Conservation (phyloP, 2,888 invertebrate genomes). For the Metacarcinus magister region DNA sequence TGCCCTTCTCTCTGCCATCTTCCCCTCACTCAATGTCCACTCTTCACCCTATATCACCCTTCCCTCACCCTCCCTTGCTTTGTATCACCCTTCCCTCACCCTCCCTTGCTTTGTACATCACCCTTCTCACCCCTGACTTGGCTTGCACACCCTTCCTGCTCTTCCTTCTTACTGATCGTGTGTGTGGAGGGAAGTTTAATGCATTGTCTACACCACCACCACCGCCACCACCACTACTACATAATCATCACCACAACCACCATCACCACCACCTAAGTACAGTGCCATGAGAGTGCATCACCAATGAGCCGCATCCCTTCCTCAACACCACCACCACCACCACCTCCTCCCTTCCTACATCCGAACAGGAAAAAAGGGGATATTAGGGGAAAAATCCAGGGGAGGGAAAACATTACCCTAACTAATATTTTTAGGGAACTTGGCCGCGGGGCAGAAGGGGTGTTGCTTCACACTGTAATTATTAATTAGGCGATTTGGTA, state of each 20-base stretch:
- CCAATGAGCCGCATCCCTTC: neutral
- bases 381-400: neutral
- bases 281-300: neutral
- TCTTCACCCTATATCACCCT: neutral
- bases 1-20: neutral
- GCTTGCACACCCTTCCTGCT: neutral
- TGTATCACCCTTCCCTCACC: neutral
- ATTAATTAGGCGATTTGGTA: conserved; percentile 68
- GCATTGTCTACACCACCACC: neutral
- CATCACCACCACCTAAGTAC: neutral
- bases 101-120: conserved; percentile 1
- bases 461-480: conserved; percentile 60
- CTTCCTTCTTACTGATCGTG: neutral
- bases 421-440: conserved; percentile 53
- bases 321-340: neutral
- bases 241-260: neutral
- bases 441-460: conserved; percentile 30
- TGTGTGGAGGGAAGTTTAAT: too few species aligned
- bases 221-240: neutral
- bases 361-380: conserved; percentile 42
- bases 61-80: neutral
- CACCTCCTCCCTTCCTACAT: neutral
- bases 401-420: conserved; percentile 23
- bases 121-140: neutral
- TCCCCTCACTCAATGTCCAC: neutral